Evolutionary conservation across 1,140 invertebrate genomes (phyloP), one percentile per base, ranked within the genome.

Genomic region (Dufourea novaeangliae): DNA sequence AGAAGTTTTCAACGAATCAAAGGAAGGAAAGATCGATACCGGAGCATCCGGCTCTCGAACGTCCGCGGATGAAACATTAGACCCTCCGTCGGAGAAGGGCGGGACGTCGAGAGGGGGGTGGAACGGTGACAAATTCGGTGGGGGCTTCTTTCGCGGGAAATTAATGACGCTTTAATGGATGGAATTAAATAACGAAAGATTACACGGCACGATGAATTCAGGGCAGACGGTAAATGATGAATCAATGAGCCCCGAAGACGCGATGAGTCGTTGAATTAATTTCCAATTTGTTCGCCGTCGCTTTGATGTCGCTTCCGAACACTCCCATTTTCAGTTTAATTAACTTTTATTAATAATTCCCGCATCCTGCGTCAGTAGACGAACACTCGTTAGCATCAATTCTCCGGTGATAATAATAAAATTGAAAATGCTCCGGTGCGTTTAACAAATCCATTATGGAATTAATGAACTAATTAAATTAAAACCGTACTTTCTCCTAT

Each of bases 101-200:
- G 1, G 32, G 1, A 11, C 17, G 32, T 11, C 20, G 29, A 7
- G 32, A 20, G 7, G 8, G 8, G 59, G 25, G 59, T 0, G 10
- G 32, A 20, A 22, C 59, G 10, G 59, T n/a, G 59, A 62, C 34
- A 62, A n/a, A 62, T 62, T 62, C 59, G 34, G 39, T 11, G 59
- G n/a, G n/a, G 12, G 34, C 34, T 62, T 25, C 59, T 39, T 62
- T 25, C 59, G 59, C 12, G 59, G n/a, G 34, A 25, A 62, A 39
- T 25, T 25, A 34, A 62, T 62, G 59, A 11, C 32, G 37, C 59
- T 39, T 62, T 62, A 62, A 62, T 62, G 34, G 14, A 6, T 6
- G 54, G 54, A 62, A 62, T 62, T 62, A 62, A 62, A 39, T 62
- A 62, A 62, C 59, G 59, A 22, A 25, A 62, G 59, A 62, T 62